phyloP scores from a whole-genome alignment of 2,888 invertebrate species.

The Callosobruchus maculatus region DNA sequence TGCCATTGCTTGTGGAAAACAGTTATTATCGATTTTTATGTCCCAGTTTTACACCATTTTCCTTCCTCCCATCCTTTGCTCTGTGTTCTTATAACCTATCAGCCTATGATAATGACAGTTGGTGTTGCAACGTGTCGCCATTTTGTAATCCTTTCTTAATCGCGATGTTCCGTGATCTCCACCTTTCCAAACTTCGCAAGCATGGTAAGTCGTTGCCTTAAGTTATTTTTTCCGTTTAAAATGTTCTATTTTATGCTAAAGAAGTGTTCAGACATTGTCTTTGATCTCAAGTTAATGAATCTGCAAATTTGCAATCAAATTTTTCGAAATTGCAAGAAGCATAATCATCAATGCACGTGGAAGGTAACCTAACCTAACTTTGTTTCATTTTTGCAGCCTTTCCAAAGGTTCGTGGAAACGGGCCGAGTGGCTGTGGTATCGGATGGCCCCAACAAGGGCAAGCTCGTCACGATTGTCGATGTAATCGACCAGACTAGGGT shows the following conservation, averaged over 20 bases:
- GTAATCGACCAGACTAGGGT: conserved; percentile 95
- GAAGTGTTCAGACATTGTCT: not conserved
- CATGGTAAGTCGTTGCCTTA: not conserved
- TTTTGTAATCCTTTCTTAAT: not conserved
- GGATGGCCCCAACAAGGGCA: conserved; percentile 86
- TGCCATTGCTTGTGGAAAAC: no score
- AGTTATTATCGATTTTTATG: no score
- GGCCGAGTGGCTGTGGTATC: conserved; percentile 96
- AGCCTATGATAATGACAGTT: no score
- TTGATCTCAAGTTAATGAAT: not conserved
- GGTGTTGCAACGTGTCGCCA: no score
- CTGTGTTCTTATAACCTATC: no score
- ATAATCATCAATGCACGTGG: not conserved
- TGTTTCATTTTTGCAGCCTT: conserved; percentile 60
- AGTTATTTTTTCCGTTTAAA: not conserved
- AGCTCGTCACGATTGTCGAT: conserved; percentile 91
- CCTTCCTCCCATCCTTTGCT: no score
- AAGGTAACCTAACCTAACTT: not conserved
- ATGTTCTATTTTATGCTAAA: not conserved
- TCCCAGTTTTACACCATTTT: no score
- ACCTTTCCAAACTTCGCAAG: not conserved
- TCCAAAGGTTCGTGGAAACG: conserved; percentile 91
- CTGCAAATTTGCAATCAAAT: not conserved
- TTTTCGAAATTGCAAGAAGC: not conserved
- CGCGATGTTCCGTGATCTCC: not conserved